Evolutionary conservation across 2,797 vertebrate genomes (phyloP), one percentile per base, ranked within the genome.

Genomic region (Aeoliscus strigatus): DNA sequence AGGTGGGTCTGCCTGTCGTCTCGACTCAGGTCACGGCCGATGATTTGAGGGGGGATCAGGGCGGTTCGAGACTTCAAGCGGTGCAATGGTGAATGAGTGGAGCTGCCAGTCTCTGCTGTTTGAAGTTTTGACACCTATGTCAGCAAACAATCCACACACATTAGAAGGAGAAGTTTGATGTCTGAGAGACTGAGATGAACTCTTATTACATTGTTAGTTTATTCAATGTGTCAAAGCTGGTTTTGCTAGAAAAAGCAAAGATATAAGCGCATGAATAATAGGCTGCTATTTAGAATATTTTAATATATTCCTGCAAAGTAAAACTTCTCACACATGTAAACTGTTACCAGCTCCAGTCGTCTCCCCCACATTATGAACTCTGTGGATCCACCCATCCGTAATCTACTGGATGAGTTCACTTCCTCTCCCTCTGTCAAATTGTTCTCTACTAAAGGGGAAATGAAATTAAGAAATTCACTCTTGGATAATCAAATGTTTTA

Each of bases 71-170:
- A 79, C 75, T 73, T 80, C 65, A 71, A 76, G 70, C 53, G 1
- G 39, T 34, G 50, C 30, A 43, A 69, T 58, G 54, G 25, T 53
- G 62, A 73, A 76, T 45, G 59, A 76, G 70, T 4, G 27, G 59
- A 60, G 76, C 77, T 83, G 79, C 67, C 82, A 74, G 69, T 79
- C 77, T 75, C 27, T 27, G 16, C 60, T 51, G 77, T 87, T 87
- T 87, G 86, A 84, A 85, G 84, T 86, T 73, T 72, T 85, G 86
- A 84, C 83, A 69, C 80, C 71, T 74, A 55, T 75, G 82, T 86
- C 82, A 81, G 80, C 75, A 85, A 81, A 80, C 82, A 70, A 75
- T 87, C 80, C 60, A 16, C 41, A 47, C 60, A 69, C 49, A 84
- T 86, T 87, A 84, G 69, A 35, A 40, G 73, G 48, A 80, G 37